Percentiles rank a stretch among this genome's conserved stretches.
Evolutionary conservation across 2,888 invertebrate species (phyloP).

Genomic region (Kryphioiulus occultus): DNA sequence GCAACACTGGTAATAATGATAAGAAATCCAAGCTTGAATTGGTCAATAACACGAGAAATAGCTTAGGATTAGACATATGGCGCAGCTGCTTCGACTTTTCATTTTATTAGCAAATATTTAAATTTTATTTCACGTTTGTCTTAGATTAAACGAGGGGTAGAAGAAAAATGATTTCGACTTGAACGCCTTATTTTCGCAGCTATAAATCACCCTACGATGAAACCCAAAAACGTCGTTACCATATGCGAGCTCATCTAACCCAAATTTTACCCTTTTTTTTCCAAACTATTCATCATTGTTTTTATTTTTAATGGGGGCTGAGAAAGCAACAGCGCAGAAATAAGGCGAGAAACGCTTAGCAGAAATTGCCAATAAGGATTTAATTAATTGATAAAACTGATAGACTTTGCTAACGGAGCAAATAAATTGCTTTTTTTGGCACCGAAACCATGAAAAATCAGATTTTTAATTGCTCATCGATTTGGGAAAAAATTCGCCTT

Average conservation of each 20-base stretch:
- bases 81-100: background rate
- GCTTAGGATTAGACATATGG: background rate
- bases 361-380: background rate
- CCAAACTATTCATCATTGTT: conserved; percentile 29
- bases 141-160: background rate
- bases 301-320: conserved; percentile 15
- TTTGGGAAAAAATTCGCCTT: background rate
- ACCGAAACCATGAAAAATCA: background rate
- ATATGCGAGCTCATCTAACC: background rate
- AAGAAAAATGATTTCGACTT: conserved; percentile 41
- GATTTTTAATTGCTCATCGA: background rate
- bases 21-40: conserved; percentile 55
- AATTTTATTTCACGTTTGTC: background rate
- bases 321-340: background rate
- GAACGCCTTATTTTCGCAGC: background rate
- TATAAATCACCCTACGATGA: background rate
- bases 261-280: background rate
- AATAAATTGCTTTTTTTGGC: background rate
- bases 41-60: conserved; percentile 15
- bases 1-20: background rate
- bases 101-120: conserved; percentile 41
- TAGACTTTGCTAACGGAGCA: background rate
- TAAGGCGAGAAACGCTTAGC: background rate
- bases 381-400: conserved; percentile 36
- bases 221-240: conserved; percentile 22